Evolutionary conservation across 2,888 invertebrate species (phyloP).

Genomic region (Geotrupes spiniger): DNA sequence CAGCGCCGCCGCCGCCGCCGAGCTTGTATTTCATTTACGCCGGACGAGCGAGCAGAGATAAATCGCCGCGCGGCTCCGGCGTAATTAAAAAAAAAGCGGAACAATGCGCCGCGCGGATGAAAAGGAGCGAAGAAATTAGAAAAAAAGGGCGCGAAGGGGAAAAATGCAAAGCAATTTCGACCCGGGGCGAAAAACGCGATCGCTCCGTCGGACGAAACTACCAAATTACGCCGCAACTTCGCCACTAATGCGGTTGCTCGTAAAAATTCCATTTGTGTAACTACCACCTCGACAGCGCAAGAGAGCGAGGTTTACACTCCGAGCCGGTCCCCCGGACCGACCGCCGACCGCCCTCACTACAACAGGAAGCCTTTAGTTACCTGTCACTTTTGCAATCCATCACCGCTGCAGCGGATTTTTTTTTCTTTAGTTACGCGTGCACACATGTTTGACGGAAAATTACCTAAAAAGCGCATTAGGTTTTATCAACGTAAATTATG

Average conservation of each 20-base stretch:
- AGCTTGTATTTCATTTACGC: constrained; percentile 3
- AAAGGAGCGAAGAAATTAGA: not conserved
- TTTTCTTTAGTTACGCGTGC: too few species aligned
- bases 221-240: constrained; percentile 11
- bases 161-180: constrained; percentile 9
- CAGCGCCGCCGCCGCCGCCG: not conserved
- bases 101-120: not conserved
- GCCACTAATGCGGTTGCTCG: constrained; percentile 25
- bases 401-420: not conserved
- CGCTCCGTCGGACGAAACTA: constrained; percentile 18
- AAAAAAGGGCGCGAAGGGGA: constrained; percentile 1
- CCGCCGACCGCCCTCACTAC: constrained; percentile 22
- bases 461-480: too few species aligned
- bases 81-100: constrained; percentile 2
- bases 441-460: too few species aligned
- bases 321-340: constrained; percentile 6
- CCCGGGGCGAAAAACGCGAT: constrained; percentile 14
- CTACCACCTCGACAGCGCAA: constrained; percentile 15
- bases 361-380: constrained; percentile 26
- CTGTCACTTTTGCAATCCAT: constrained; percentile 24
- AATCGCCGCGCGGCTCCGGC: not conserved
- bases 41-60: not conserved
- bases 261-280: constrained; percentile 32
- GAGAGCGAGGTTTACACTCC: not conserved
- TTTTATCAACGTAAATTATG: too few species aligned